A percentile compares a stretch with the other conserved stretches of the same genome.
Conservation (phyloP, 2,888 invertebrate genomes). For the Tanytarsus gracilentus region DNA sequence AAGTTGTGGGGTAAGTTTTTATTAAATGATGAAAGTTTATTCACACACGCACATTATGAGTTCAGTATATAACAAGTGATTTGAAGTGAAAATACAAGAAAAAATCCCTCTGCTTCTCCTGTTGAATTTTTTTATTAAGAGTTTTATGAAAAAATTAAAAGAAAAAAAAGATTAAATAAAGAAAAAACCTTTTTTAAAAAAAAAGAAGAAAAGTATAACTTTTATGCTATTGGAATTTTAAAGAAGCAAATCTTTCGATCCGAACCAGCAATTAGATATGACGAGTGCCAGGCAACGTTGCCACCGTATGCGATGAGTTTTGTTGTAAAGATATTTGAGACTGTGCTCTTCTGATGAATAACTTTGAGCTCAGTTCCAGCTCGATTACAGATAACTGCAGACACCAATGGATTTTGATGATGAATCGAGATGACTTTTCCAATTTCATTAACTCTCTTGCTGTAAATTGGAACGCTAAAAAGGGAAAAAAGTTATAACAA, state of each 20-base stretch:
- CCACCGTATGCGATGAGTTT: background rate
- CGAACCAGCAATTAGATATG: constrained; percentile 11
- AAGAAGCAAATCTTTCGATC: constrained; percentile 19
- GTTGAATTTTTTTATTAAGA: background rate
- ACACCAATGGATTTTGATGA: constrained; percentile 6
- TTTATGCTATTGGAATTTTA: constrained; percentile 12
- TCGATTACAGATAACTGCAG: background rate
- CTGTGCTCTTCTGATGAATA: constrained; percentile 16
- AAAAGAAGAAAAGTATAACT: background rate
- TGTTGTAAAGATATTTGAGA: constrained; percentile 13
- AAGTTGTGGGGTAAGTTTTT: constrained; percentile 16
- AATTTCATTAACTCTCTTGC: constrained; percentile 4
- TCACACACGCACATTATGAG: no score
- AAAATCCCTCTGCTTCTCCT: background rate
- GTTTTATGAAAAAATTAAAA: background rate
- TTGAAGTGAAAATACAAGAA: no score
- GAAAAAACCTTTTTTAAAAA: background rate
- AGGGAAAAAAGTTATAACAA: background rate
- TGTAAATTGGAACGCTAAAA: constrained; percentile 15
- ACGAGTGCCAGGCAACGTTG: constrained; percentile 4
- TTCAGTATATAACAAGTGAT: no score
- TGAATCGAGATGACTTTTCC: constrained; percentile 12
- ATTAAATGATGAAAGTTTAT: no score
- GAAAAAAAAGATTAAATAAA: background rate
- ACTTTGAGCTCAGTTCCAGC: constrained; percentile 13